These are phyloP conservation scores for Heloderma charlesbogerti DNA, from an alignment of 2,113 vertebrate genomes.

Conservation along the genomic window DNA sequence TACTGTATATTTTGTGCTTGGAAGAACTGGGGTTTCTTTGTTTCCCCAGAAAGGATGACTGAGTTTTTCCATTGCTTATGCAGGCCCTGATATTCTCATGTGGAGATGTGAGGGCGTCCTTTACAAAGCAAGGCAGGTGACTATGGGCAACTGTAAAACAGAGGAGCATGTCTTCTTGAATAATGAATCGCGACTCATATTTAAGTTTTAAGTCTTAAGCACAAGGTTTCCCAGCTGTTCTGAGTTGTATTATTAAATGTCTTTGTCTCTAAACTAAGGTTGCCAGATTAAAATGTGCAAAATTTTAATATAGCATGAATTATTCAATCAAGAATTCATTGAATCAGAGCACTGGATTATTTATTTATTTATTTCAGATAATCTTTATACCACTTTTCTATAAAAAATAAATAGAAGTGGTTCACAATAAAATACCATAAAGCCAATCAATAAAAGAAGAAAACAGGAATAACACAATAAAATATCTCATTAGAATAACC, in stretches of 20 bases:
- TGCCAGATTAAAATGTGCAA: neutral
- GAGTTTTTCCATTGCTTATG: neutral
- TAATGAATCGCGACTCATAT: neutral
- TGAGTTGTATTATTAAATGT: neutral
- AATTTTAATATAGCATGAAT: neutral
- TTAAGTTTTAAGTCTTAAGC: neutral
- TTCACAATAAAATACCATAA: too few species aligned
- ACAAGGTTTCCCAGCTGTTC: neutral
- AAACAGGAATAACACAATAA: too few species aligned
- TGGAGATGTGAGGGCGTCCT: neutral
- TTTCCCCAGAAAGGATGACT: neutral
- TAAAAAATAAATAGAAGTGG: too few species aligned
- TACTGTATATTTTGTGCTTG: neutral
- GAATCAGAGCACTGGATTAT: neutral
- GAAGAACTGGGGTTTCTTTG: neutral
- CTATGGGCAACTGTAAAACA: neutral
- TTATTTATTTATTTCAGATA: neutral
- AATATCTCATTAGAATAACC: too few species aligned
- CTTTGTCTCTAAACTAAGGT: neutral
- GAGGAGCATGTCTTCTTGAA: neutral
- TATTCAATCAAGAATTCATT: neutral
- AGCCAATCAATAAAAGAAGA: too few species aligned
- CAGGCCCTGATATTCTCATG: neutral
- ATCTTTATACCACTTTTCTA: too few species aligned
- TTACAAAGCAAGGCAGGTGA: slow-evolving; percentile 1